Evolutionary conservation across 2,888 invertebrate species (phyloP), one percentile per base, ranked within the genome.

Genomic region (Tanypteryx hageni): DNA sequence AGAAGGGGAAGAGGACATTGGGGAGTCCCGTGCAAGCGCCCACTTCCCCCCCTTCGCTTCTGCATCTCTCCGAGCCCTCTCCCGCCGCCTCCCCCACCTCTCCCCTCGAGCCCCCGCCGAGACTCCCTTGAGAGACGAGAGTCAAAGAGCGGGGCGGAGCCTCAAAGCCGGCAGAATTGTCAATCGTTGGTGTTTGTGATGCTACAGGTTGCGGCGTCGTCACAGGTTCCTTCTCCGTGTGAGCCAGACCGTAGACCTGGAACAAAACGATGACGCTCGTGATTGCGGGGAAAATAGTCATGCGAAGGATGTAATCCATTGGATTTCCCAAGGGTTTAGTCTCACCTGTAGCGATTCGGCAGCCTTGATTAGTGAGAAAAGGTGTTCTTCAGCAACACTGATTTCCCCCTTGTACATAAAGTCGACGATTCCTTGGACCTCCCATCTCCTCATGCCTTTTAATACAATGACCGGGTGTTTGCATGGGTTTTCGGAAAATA

Each of bases 321-420:
- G 0, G 61, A 7, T 13, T 61, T 61, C 18, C 61, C 61, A 61
- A 0, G 61, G 18, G 44, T 68, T 0, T 4, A 10, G 13, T 59
- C 92, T 93, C 93, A 95, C 95, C 95, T 98, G 98, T 93, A 98
- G 96, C 92, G 97, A 97, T 94, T 98, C 98, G 0, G 98, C 98
- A 4, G 98, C 98, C 94, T 98, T 97, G 94, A 98, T 98, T 94
- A 99, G 96, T 16, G 97, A 97, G 92, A 97, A 97, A 57, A 98
- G 96, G 93, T 98, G 97, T 94, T 98, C 98, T 94, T 98, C 98
- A 11, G 97, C 97, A 92, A 98, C 98, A 93, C 98, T 98, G 94
- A 98, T 98, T 95, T 98, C 98, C 76, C 98, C 98, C 94, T 98
- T 97, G 95, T 99, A 99, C 98, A 98, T 98, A 94, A 98, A 99